Percentiles rank a stretch among this genome's conserved stretches.
phyloP scores from a whole-genome alignment of 2,888 invertebrate species.

The Belgica antarctica region DNA sequence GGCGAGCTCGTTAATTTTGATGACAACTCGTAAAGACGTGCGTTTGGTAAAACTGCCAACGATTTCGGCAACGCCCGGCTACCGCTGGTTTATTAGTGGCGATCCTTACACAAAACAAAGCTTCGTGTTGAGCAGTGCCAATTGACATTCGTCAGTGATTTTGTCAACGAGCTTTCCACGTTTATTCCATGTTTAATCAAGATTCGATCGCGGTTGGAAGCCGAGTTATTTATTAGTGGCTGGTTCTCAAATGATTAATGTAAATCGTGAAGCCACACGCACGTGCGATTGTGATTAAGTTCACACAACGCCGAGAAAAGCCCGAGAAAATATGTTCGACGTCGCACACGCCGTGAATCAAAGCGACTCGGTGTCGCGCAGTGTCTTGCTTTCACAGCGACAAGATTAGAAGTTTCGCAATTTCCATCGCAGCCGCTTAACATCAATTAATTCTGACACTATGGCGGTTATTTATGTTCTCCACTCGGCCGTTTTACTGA shows the following conservation, averaged over 20 bases:
- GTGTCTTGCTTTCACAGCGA: background rate
- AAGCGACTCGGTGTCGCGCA: background rate
- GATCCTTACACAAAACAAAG: too few species aligned
- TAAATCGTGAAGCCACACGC: background rate
- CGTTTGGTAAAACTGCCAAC: too few species aligned
- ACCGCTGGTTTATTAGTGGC: too few species aligned
- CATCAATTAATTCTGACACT: slow-evolving; percentile 31
- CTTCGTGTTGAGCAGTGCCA: too few species aligned
- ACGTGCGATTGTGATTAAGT: slow-evolving; percentile 13
- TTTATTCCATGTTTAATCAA: too few species aligned
- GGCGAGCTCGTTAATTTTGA: too few species aligned
- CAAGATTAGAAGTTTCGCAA: slow-evolving; percentile 2
- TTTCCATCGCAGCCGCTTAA: slow-evolving; percentile 1
- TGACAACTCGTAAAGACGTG: too few species aligned
- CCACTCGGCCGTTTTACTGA: too few species aligned
- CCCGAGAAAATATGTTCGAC: background rate
- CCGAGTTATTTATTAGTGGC: background rate
- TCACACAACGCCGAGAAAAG: background rate
- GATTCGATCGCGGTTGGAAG: background rate
- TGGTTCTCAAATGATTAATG: background rate
- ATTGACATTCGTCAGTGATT: too few species aligned
- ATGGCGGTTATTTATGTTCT: slow-evolving; percentile 19
- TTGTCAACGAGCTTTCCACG: too few species aligned
- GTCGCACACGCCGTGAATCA: too few species aligned
- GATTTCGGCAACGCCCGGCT: too few species aligned